These are phyloP conservation scores for Acanthopleura granulata DNA, from an alignment of 2,888 invertebrate genomes.

Conservation along the genomic window DNA sequence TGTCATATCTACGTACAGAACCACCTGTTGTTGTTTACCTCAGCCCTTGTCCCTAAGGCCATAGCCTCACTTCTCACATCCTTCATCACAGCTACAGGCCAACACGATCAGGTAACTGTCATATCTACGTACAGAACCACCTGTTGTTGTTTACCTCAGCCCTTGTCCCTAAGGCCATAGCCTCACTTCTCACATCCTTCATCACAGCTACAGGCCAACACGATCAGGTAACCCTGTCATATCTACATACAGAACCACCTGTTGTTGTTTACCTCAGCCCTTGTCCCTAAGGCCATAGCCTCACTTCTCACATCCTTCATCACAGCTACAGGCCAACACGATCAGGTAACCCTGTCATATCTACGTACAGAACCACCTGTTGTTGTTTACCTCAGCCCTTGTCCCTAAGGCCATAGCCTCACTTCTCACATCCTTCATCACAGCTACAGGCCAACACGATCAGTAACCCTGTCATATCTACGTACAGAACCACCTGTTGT, in stretches of 20 bases:
- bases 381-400: conserved; percentile 57
- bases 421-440: conserved; percentile 55
- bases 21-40: conserved; percentile 58
- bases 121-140: conserved; percentile 46
- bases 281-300: conserved; percentile 57
- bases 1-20: conserved; percentile 40
- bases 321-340: conserved; percentile 27
- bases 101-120: conserved; percentile 27
- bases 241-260: conserved; percentile 24
- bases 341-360: conserved; percentile 30
- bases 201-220: conserved; percentile 40
- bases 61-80: conserved; percentile 59
- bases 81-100: conserved; percentile 44
- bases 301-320: conserved; percentile 55
- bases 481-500: conserved; percentile 53
- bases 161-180: conserved; percentile 56
- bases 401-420: conserved; percentile 62
- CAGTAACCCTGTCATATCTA: conserved; percentile 30
- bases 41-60: conserved; percentile 59
- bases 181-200: conserved; percentile 59
- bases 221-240: conserved; percentile 26
- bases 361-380: conserved; percentile 50
- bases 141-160: conserved; percentile 61
- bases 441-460: conserved; percentile 37
- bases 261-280: conserved; percentile 58